Conservation (phyloP, 2,113 vertebrate species). For the Hippocampus abdominalis region DNA sequence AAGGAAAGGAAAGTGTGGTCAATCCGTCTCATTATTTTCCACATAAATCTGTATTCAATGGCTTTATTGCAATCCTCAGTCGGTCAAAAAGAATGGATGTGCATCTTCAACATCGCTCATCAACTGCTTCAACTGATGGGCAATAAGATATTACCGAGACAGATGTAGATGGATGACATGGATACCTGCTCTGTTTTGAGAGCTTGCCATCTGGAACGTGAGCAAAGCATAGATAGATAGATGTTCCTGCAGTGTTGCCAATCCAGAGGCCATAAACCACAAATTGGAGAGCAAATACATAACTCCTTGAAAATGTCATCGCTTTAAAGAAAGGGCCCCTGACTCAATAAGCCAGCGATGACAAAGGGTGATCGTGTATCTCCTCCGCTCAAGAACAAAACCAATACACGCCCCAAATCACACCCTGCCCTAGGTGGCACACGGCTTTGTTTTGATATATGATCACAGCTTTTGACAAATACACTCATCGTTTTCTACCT, state of each 20-base stretch:
- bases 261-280: conserved; percentile 45
- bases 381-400: conserved; percentile 3
- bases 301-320: conserved; percentile 53
- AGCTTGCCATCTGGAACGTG: conserved; percentile 50
- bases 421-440: neutral
- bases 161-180: conserved; percentile 45
- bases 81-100: conserved; percentile 39
- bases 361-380: conserved; percentile 22
- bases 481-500: neutral
- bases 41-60: neutral
- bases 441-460: neutral
- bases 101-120: conserved; percentile 31
- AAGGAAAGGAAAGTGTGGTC: too few species aligned
- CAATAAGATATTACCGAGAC: conserved; percentile 49
- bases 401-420: neutral
- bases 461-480: neutral
- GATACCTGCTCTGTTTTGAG: conserved; percentile 51
- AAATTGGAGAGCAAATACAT: conserved; percentile 53
- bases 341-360: conserved; percentile 34
- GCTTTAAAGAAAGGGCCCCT: conserved; percentile 39
- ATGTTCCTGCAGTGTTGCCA: conserved; percentile 31
- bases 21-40: too few species aligned
- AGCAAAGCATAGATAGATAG: conserved; percentile 28
- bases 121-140: conserved; percentile 42
- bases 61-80: neutral